Evolutionary conservation across 2,797 vertebrate genomes (phyloP).

Genomic region (Manis pentadactyla): DNA sequence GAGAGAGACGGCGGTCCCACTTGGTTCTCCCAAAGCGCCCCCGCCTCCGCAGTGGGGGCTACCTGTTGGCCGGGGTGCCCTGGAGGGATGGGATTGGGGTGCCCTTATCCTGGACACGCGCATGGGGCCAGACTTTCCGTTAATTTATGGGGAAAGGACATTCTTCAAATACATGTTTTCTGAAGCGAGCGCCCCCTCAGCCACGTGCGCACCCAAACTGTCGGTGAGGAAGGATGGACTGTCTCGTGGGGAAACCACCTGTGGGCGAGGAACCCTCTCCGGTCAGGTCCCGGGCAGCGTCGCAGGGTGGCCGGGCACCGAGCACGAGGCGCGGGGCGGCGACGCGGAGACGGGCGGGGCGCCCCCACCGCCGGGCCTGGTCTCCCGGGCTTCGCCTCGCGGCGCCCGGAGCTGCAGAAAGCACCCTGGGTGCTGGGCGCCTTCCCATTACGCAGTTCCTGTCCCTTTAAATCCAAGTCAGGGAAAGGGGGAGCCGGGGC

Average conservation of each 20-base stretch:
- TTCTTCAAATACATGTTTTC: background rate
- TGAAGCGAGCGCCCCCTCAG: background rate
- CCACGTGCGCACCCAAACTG: background rate
- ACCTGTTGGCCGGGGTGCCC: slow-evolving; percentile 57
- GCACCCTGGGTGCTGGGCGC: slow-evolving; percentile 62
- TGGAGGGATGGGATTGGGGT: background rate
- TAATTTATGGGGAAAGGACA: background rate
- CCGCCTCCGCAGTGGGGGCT: background rate
- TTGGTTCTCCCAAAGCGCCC: background rate
- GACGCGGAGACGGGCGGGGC: background rate
- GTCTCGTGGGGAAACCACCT: slow-evolving; percentile 61
- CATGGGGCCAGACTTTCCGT: background rate
- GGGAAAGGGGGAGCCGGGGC: slow-evolving; percentile 82
- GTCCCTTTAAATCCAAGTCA: slow-evolving; percentile 92
- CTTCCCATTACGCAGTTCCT: slow-evolving; percentile 86
- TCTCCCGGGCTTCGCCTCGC: background rate
- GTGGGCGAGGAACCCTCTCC: slow-evolving; percentile 45
- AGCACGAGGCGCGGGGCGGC: background rate
- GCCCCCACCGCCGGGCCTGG: slow-evolving; percentile 45
- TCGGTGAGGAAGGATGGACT: background rate
- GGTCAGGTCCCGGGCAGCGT: background rate
- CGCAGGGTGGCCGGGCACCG: background rate
- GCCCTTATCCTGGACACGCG: background rate
- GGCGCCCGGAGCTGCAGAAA: slow-evolving; percentile 28
- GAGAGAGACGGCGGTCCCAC: background rate